These are phyloP conservation scores for Helicoverpa armigera DNA, from an alignment of 1,140 invertebrate genomes.

Conservation along the genomic window DNA sequence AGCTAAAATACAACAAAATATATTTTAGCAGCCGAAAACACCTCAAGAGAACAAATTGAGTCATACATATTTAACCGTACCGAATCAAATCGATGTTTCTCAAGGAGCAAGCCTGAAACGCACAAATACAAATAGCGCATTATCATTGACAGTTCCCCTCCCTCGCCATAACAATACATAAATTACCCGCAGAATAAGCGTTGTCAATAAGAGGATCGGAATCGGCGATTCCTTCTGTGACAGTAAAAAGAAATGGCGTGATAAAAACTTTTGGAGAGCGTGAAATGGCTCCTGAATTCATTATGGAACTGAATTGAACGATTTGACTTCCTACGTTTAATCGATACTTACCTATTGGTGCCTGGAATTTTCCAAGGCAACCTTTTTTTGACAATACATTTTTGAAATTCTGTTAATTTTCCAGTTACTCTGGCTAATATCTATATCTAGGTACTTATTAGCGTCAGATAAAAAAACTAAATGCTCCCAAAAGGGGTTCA, in stretches of 20 bases:
- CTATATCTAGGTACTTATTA: too few species aligned
- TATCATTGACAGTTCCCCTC: constrained; percentile 25
- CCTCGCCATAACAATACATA: constrained; percentile 38
- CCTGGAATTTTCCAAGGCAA: not conserved
- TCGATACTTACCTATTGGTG: constrained; percentile 15
- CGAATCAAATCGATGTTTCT: not conserved
- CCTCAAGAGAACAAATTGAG: constrained; percentile 5
- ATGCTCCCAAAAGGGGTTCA: too few species aligned
- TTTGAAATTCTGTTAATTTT: too few species aligned
- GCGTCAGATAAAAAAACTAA: too few species aligned
- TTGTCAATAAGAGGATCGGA: constrained; percentile 40
- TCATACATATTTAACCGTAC: constrained; percentile 27
- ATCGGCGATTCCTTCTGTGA: constrained; percentile 22
- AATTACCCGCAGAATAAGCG: constrained; percentile 42
- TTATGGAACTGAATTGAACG: constrained; percentile 35
- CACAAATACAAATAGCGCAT: constrained; percentile 30
- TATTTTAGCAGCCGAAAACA: not conserved
- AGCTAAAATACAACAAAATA: not conserved
- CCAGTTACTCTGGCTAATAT: too few species aligned
- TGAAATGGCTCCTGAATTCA: constrained; percentile 44
- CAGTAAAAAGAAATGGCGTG: constrained; percentile 44
- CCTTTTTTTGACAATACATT: not conserved
- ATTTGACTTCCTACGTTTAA: constrained; percentile 39
- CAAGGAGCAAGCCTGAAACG: constrained; percentile 17
- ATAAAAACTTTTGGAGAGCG: constrained; percentile 48